Percentiles rank a stretch among this genome's conserved stretches.
These are phyloP conservation scores for Heliocidaris tuberculata DNA, from an alignment of 35 echinoderm and acorn worm species.

Conservation along the genomic window DNA sequence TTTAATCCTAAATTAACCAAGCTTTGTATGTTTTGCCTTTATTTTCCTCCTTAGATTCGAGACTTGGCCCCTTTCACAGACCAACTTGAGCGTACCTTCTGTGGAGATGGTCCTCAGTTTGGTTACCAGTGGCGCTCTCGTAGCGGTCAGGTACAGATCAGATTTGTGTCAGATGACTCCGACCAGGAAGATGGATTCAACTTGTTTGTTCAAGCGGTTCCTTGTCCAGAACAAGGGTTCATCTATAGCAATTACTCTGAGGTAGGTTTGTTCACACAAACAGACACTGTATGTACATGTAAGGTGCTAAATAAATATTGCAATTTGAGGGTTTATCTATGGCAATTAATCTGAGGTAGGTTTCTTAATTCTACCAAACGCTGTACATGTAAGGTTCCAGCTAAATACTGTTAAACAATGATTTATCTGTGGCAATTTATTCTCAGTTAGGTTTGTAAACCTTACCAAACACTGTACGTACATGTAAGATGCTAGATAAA, in stretches of 20 bases:
- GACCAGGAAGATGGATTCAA: neutral
- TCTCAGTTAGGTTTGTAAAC: too few relatives aligned
- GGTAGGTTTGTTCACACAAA: neutral
- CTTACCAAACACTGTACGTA: too few relatives aligned
- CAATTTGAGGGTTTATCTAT: neutral
- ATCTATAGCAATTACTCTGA: slow-evolving; percentile 12
- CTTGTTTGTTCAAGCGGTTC: neutral
- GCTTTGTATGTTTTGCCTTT: neutral
- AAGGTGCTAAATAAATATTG: too few relatives aligned
- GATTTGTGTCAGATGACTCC: neutral
- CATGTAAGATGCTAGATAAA: too few relatives aligned
- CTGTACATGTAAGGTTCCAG: too few relatives aligned
- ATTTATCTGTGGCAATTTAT: too few relatives aligned
- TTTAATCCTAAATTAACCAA: neutral
- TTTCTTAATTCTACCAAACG: too few relatives aligned
- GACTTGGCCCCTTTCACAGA: neutral
- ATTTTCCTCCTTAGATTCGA: neutral
- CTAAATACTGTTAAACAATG: too few relatives aligned
- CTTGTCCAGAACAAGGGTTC: neutral
- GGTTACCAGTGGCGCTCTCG: neutral
- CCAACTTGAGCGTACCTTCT: neutral
- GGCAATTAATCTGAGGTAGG: neutral
- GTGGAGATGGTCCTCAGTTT: neutral
- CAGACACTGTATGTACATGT: too few relatives aligned
- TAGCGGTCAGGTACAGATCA: slow-evolving; percentile 16